phyloP scores from a whole-genome alignment of 2,797 vertebrate species.

The Geotrypetes seraphini region DNA sequence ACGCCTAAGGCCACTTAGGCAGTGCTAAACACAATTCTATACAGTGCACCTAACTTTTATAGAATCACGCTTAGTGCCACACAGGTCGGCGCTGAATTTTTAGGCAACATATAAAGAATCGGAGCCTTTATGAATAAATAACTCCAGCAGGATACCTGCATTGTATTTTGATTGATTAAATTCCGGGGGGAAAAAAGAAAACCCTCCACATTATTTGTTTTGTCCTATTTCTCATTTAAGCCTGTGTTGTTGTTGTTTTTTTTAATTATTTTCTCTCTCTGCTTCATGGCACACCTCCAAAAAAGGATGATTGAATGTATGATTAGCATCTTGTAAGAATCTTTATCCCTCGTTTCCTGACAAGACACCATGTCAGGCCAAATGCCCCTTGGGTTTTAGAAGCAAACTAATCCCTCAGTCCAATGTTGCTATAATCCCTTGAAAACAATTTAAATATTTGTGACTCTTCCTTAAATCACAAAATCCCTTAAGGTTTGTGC shows the following conservation, averaged over 20 bases:
- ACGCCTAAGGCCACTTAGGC: too few species aligned
- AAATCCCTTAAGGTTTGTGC: conserved; percentile 45
- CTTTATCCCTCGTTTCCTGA: conserved; percentile 37
- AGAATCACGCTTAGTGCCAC: too few species aligned
- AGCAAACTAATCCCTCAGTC: conserved; percentile 48
- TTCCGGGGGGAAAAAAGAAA: too few species aligned
- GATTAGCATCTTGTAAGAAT: conserved; percentile 42
- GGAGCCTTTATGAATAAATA: too few species aligned
- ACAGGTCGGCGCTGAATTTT: too few species aligned
- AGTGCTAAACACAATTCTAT: too few species aligned
- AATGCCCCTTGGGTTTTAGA: conserved; percentile 44
- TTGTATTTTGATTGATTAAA: too few species aligned
- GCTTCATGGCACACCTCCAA: conserved; percentile 23
- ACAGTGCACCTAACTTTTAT: too few species aligned
- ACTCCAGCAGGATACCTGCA: too few species aligned
- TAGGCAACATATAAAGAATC: too few species aligned
- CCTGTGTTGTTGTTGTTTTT: not conserved
- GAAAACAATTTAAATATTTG: conserved; percentile 54
- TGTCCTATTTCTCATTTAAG: not conserved
- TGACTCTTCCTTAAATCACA: conserved; percentile 48
- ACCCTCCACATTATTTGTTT: too few species aligned
- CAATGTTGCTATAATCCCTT: conserved; percentile 48
- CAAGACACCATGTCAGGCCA: conserved; percentile 35
- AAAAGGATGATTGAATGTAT: conserved; percentile 24
- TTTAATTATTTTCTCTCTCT: conserved; percentile 17